Conservation (phyloP, 2,113 vertebrate species). For the Perca flavescens region DNA sequence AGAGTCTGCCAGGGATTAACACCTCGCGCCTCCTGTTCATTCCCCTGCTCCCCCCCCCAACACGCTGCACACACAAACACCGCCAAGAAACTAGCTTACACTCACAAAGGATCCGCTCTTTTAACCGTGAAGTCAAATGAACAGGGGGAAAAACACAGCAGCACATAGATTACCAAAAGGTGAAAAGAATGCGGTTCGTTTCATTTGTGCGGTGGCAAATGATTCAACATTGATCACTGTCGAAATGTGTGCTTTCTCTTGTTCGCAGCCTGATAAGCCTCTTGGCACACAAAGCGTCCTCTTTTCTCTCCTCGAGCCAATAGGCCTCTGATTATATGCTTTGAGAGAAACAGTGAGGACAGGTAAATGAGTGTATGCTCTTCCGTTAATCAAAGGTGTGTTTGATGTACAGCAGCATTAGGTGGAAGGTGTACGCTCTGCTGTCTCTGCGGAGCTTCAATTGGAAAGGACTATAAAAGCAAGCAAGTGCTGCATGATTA, state of each 20-base stretch:
- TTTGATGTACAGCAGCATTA: constrained; percentile 70
- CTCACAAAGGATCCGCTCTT: constrained; percentile 37
- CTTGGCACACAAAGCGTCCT: constrained; percentile 63
- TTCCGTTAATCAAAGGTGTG: constrained; percentile 77
- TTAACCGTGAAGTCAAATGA: constrained; percentile 59
- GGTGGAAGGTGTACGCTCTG: constrained; percentile 46
- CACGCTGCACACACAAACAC: constrained; percentile 2
- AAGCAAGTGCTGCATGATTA: constrained; percentile 50
- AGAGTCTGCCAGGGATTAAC: constrained; percentile 40
- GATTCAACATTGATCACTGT: constrained; percentile 74
- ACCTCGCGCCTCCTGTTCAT: constrained; percentile 40
- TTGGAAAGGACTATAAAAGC: constrained; percentile 21
- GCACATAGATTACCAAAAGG: constrained; percentile 66
- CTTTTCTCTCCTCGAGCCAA: constrained; percentile 43
- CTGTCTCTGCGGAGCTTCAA: constrained; percentile 45
- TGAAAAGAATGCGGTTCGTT: constrained; percentile 68
- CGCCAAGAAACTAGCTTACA: constrained; percentile 32
- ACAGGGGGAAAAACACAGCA: constrained; percentile 60
- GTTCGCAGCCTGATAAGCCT: constrained; percentile 68
- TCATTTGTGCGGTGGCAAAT: constrained; percentile 62
- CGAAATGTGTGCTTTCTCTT: constrained; percentile 64
- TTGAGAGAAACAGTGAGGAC: constrained; percentile 36
- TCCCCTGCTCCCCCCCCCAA: constrained; percentile 26
- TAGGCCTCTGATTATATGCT: constrained; percentile 63
- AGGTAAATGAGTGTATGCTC: constrained; percentile 57